Evolutionary conservation across 2,113 vertebrate species (phyloP).

Genomic region (Phyllopteryx taeniolatus): DNA sequence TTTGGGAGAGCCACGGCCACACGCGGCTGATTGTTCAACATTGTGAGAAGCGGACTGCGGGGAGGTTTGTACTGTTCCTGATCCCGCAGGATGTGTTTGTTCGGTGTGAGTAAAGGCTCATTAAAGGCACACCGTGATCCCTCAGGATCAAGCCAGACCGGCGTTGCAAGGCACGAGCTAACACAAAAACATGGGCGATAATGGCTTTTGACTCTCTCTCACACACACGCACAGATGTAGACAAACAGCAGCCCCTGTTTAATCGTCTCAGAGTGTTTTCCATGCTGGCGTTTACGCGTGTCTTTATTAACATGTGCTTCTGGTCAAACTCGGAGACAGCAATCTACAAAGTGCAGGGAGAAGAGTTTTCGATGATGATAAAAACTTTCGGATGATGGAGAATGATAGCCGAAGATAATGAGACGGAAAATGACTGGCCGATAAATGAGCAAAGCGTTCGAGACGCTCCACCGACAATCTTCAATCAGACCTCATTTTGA

Average conservation of each 20-base stretch:
- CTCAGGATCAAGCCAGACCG: constrained; percentile 34
- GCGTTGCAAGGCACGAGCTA: constrained; percentile 18
- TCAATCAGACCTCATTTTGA: not conserved
- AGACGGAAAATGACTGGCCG: not conserved
- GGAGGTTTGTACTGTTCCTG: not conserved
- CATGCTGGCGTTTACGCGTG: constrained; percentile 27
- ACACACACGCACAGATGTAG: constrained; percentile 20
- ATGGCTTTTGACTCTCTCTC: constrained; percentile 19
- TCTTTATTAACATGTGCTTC: constrained; percentile 35
- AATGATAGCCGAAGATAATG: not conserved
- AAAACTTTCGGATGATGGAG: constrained; percentile 1
- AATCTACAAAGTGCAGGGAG: constrained; percentile 26
- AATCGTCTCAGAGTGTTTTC: constrained; percentile 41
- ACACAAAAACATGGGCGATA: constrained; percentile 22
- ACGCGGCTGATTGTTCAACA: constrained; percentile 12
- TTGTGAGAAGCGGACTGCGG: constrained; percentile 7
- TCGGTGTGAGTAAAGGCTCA: constrained; percentile 34
- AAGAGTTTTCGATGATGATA: constrained; percentile 19
- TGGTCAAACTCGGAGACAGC: constrained; percentile 21
- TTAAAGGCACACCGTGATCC: constrained; percentile 44
- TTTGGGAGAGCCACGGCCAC: constrained; percentile 2
- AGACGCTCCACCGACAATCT: not conserved
- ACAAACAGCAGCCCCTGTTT: constrained; percentile 34
- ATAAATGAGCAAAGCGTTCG: not conserved
- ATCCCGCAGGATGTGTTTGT: constrained; percentile 35